A percentile compares a stretch with the other conserved stretches of the same genome.
phyloP scores from a whole-genome alignment of 2,113 vertebrate genomes.

The Protobothrops mucrosquamatus region DNA sequence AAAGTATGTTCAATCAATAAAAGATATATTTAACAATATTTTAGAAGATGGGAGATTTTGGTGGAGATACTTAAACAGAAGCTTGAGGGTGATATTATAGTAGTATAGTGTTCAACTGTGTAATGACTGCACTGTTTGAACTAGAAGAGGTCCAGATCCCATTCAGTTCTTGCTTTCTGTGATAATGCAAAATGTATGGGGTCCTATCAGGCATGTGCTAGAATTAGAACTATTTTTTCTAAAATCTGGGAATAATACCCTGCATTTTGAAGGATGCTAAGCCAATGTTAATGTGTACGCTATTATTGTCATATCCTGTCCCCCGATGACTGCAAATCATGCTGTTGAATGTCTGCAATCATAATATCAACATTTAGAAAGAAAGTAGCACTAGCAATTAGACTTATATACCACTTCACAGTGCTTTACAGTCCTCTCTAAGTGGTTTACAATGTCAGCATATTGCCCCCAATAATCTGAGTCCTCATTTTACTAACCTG shows the following conservation, averaged over 20 bases:
- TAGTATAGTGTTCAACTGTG: not conserved
- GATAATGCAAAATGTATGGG: not conserved
- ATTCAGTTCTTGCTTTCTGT: not conserved
- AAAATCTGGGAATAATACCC: not conserved
- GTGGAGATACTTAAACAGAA: not conserved
- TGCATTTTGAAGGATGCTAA: not conserved
- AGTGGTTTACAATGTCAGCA: too few relatives aligned
- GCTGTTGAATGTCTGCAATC: not conserved
- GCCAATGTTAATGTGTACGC: not conserved
- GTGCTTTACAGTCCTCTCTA: too few relatives aligned
- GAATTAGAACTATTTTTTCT: not conserved
- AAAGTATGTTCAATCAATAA: not conserved
- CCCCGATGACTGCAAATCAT: not conserved
- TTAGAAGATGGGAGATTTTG: not conserved
- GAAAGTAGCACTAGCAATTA: not conserved
- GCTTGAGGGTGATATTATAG: not conserved
- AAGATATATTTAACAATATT: not conserved
- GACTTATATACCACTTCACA: too few relatives aligned
- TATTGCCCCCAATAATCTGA: too few relatives aligned
- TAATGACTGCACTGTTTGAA: not conserved
- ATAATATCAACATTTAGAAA: not conserved
- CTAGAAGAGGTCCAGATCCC: not conserved
- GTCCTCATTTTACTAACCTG: too few relatives aligned
- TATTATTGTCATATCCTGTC: not conserved
- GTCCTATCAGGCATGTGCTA: not conserved